phyloP scores from a whole-genome alignment of 2,113 vertebrate genomes.

The Buteo buteo region DNA sequence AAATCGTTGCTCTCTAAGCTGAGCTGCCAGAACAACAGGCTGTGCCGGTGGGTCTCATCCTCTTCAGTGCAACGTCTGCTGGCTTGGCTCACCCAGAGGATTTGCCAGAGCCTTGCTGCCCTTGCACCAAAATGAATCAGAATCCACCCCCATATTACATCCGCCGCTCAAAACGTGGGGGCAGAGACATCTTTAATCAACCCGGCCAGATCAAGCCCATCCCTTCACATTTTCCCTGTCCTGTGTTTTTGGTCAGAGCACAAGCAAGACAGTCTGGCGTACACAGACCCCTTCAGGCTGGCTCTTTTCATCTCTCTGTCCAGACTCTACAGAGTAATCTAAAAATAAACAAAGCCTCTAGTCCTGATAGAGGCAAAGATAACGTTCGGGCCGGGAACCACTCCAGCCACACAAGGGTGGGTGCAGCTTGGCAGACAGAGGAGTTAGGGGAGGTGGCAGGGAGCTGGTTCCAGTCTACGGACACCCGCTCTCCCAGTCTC shows the following conservation, averaged over 20 bases:
- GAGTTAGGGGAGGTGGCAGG: background rate
- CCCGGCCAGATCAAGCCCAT: background rate
- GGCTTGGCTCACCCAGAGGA: background rate
- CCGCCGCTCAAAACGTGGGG: background rate
- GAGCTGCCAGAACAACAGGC: background rate
- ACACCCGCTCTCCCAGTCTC: background rate
- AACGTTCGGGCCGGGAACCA: background rate
- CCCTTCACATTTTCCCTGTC: background rate
- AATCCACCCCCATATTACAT: background rate
- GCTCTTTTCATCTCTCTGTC: slow-evolving; percentile 19
- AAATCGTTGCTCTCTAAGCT: background rate
- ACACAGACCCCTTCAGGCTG: background rate
- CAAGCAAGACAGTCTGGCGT: background rate
- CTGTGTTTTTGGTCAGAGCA: background rate
- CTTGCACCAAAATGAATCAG: slow-evolving; percentile 6
- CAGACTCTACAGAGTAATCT: background rate
- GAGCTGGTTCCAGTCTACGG: background rate
- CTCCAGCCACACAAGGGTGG: background rate
- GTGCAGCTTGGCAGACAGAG: background rate
- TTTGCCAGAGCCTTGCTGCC: background rate
- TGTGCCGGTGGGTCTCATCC: background rate
- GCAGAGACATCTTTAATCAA: background rate
- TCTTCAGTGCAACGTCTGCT: background rate
- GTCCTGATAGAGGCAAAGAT: background rate
- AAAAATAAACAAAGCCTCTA: slow-evolving; percentile 38